phyloP scores from a whole-genome alignment of 2,113 vertebrate genomes.

The Nesospiza acunhae region DNA sequence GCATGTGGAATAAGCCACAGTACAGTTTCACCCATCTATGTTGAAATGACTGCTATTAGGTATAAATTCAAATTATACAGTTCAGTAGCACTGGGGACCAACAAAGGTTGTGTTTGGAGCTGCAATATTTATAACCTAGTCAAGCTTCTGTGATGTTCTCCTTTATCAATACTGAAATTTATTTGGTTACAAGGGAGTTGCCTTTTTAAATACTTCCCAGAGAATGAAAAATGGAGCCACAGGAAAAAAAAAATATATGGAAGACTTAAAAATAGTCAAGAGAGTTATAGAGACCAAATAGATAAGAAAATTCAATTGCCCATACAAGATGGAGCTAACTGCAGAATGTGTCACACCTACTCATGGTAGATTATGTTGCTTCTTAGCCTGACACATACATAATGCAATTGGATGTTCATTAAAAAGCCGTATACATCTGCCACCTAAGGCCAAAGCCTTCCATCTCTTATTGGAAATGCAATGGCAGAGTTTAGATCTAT shows the following conservation, averaged over 20 bases:
- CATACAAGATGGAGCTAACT: neutral
- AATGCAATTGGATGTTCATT: neutral
- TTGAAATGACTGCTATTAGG: neutral
- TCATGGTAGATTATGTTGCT: neutral
- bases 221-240: neutral
- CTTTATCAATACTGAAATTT: neutral
- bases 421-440: neutral
- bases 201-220: neutral
- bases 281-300: neutral
- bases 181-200: neutral
- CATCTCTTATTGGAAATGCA: neutral
- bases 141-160: neutral
- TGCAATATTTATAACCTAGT: neutral
- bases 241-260: neutral
- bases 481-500: neutral
- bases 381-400: neutral
- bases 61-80: neutral
- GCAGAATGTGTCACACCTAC: neutral
- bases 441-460: neutral
- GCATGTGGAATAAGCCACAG: neutral
- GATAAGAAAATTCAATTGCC: conserved; percentile 21
- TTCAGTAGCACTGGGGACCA: neutral
- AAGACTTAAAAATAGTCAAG: neutral
- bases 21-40: neutral
- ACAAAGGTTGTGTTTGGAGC: neutral